These are phyloP conservation scores for Micrasema longulum DNA, from an alignment of 1,140 invertebrate genomes.

Conservation along the genomic window DNA sequence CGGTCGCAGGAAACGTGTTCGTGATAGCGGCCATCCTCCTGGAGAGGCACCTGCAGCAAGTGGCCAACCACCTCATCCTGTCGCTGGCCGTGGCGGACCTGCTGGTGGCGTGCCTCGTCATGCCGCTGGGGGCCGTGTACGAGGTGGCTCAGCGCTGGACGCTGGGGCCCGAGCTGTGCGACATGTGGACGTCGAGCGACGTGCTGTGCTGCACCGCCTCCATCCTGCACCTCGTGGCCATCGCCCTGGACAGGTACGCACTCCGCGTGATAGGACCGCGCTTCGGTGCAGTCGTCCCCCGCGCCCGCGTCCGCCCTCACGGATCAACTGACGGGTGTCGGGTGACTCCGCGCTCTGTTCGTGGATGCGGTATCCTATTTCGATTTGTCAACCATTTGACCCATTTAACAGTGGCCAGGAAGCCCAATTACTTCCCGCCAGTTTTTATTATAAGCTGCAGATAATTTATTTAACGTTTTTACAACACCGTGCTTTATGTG, in stretches of 20 bases:
- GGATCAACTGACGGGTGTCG: too few species aligned
- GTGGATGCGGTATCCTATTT: too few species aligned
- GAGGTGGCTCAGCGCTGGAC: conserved; percentile 80
- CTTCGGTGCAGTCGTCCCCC: too few species aligned
- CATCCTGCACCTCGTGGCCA: conserved; percentile 94
- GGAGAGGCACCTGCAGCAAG: conserved; percentile 87
- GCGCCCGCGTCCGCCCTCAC: neutral
- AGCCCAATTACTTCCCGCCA: too few species aligned
- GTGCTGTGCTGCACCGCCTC: conserved; percentile 94
- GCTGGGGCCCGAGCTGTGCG: conserved; percentile 87
- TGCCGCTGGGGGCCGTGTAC: conserved; percentile 85
- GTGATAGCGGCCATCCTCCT: conserved; percentile 94
- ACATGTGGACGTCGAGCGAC: conserved; percentile 94
- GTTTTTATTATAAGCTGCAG: too few species aligned
- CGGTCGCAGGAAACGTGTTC: conserved; percentile 87
- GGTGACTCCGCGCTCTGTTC: too few species aligned
- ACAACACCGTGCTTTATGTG: too few species aligned
- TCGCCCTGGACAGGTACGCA: conserved; percentile 88
- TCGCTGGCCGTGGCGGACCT: conserved; percentile 89
- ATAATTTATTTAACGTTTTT: too few species aligned
- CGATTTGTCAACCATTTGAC: too few species aligned
- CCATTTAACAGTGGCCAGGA: too few species aligned
- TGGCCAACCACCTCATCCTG: conserved; percentile 89
- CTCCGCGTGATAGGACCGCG: too few species aligned
- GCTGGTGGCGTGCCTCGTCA: conserved; percentile 86